Conservation (phyloP, 2,888 invertebrate genomes). For the Limenitis camilla region DNA sequence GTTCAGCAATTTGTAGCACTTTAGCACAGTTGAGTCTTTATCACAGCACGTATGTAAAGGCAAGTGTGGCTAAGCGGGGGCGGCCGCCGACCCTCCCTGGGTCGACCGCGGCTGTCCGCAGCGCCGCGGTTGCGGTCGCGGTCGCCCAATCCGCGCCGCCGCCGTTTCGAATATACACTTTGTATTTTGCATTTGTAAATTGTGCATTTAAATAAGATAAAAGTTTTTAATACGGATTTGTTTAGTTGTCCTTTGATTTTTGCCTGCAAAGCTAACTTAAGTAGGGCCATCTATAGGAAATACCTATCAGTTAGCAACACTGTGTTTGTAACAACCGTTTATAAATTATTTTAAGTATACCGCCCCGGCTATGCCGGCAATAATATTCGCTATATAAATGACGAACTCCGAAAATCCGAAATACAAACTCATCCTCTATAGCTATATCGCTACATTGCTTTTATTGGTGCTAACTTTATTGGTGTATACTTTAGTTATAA, state of each 20-base stretch:
- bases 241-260: neutral
- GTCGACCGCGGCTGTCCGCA: conserved; percentile 26
- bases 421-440: too few species aligned
- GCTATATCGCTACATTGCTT: too few species aligned
- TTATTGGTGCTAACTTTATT: too few species aligned
- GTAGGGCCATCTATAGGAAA: too few species aligned
- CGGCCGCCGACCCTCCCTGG: conserved; percentile 21
- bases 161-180: conserved; percentile 27
- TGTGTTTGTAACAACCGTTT: too few species aligned
- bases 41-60: conserved; percentile 26
- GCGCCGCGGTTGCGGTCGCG: conserved; percentile 44
- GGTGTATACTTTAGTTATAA: too few species aligned
- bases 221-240: neutral
- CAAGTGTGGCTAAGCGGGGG: conserved; percentile 39
- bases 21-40: conserved; percentile 7
- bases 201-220: conserved; percentile 27
- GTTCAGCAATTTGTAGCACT: conserved; percentile 8
- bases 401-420: too few species aligned
- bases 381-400: too few species aligned
- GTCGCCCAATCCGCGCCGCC: conserved; percentile 31
- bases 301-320: too few species aligned
- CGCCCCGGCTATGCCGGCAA: too few species aligned
- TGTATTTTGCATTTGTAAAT: conserved; percentile 23
- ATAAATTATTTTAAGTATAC: too few species aligned
- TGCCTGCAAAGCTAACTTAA: too few species aligned